Base-by-base conservation (phyloP, 2,888 invertebrate species). In the Serrognathus titanus region DNA sequence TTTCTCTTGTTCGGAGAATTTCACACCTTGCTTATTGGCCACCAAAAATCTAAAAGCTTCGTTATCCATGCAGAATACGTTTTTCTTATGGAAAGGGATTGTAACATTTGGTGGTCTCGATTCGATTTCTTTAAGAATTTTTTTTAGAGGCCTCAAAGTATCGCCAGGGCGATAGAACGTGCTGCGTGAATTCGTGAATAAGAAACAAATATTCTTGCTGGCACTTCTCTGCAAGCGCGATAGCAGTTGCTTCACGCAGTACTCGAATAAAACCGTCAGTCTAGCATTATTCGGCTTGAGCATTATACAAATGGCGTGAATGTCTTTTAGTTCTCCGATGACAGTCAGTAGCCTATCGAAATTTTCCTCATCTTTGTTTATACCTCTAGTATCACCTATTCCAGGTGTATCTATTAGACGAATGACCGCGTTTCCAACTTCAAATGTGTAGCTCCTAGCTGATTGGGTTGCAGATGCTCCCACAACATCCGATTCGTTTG, bases 351-450 rank as follows among this genome's bases (percentile, higher is more conserved):
- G 68, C 31, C 67, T 67, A 49, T 72, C 72, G 55, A 69, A 72
- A 48, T 73, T 73, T n/a, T 55, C 49, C 35, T 69, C 59, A 47
- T 71, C 70, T 38, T 67, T 59, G 35, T 61, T 57, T 5, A 62
- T 59, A 1, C 71, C 72, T 16, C 68, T 61, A 2, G 68, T 69
- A 48, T 71, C 71, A 1, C 69, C 61, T 20, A 61, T 59, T 2
- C 63, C 61, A 1, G 63, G 63, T 0, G 63, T 63, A 11, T 63
- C 63, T 4, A 63, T 61, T 1, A 58, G 31, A 11, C 51, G 41
- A 24, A 58, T 52, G 16, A 35, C 12, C 1, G 45, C 10, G 13
- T 41, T 43, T 2, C 45, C 48, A 1, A 55, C 36, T 9, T 11
- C 40, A 9, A 55, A 50, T 0, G 12, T 11, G 16, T 55, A 55